Evolutionary conservation across 2,888 invertebrate genomes (phyloP).

Genomic region (Beris morrisii): DNA sequence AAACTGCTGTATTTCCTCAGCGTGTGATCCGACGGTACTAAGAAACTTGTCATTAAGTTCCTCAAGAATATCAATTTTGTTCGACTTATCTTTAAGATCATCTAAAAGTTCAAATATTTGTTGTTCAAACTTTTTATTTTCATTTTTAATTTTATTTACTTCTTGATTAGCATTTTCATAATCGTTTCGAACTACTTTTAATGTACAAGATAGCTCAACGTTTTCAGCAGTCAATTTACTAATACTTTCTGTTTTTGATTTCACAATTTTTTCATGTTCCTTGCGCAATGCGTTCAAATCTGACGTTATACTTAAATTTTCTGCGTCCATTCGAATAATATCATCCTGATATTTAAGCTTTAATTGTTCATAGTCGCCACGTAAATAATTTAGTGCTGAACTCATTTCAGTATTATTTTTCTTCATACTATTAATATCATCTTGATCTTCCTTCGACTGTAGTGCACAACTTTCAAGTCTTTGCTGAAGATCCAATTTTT

Average conservation of each 20-base stretch:
- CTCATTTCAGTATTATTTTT: background rate
- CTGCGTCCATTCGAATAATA: background rate
- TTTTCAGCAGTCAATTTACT: background rate
- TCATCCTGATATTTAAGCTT: background rate
- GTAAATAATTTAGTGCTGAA: background rate
- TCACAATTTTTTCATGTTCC: background rate
- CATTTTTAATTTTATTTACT: background rate
- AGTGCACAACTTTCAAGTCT: background rate
- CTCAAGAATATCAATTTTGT: constrained; percentile 31
- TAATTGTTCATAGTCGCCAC: constrained; percentile 5
- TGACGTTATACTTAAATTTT: constrained; percentile 7
- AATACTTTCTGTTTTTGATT: background rate
- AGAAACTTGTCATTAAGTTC: constrained; percentile 7
- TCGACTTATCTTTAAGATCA: constrained; percentile 3
- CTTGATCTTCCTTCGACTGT: background rate
- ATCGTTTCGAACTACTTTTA: background rate
- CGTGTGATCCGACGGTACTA: constrained; percentile 4
- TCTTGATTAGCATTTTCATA: background rate
- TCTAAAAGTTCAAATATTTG: constrained; percentile 11
- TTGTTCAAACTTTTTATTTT: constrained; percentile 1
- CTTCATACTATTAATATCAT: constrained; percentile 10
- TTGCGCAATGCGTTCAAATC: background rate
- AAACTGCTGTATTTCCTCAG: constrained; percentile 9
- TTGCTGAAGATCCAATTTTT: constrained; percentile 9
- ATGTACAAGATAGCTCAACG: background rate